These are phyloP conservation scores for Galeopsomyia nigrocyanea DNA, from an alignment of 2,888 invertebrate genomes.

Conservation along the genomic window DNA sequence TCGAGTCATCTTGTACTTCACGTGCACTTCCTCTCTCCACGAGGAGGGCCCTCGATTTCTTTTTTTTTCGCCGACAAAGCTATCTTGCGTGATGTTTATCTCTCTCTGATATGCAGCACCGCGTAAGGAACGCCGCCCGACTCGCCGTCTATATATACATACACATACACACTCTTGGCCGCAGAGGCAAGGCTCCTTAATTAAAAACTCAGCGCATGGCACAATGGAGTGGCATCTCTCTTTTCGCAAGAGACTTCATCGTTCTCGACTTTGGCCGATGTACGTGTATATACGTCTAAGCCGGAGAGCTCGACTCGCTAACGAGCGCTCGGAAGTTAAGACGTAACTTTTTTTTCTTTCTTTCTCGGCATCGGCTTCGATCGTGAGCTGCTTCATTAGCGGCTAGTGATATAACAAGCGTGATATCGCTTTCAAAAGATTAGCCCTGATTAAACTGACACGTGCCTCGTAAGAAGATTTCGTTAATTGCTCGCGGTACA, in stretches of 20 bases:
- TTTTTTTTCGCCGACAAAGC: constrained; percentile 37
- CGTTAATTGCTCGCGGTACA: too few species aligned
- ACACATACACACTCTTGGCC: too few species aligned
- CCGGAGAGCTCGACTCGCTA: constrained; percentile 43
- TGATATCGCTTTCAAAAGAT: too few species aligned
- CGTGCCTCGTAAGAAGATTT: too few species aligned
- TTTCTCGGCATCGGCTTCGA: not conserved
- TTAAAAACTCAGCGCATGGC: constrained; percentile 65
- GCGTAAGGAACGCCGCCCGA: constrained; percentile 30
- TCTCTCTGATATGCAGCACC: constrained; percentile 43
- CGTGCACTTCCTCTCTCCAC: too few species aligned
- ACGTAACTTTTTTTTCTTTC: constrained; percentile 41
- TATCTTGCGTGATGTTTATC: constrained; percentile 21
- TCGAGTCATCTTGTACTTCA: constrained; percentile 35
- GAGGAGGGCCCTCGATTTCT: constrained; percentile 54
- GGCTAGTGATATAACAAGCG: too few species aligned
- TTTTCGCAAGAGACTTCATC: constrained; percentile 40
- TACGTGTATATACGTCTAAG: constrained; percentile 9
- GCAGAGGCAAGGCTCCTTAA: constrained; percentile 56
- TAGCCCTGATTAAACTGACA: too few species aligned
- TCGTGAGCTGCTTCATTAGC: too few species aligned
- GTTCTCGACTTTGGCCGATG: constrained; percentile 24
- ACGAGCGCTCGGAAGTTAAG: constrained; percentile 49
- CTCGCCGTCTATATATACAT: constrained; percentile 11
- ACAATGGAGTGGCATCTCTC: constrained; percentile 66